Base-by-base conservation (phyloP, 2,113 vertebrate species). In the Toxotes chatareus region DNA sequence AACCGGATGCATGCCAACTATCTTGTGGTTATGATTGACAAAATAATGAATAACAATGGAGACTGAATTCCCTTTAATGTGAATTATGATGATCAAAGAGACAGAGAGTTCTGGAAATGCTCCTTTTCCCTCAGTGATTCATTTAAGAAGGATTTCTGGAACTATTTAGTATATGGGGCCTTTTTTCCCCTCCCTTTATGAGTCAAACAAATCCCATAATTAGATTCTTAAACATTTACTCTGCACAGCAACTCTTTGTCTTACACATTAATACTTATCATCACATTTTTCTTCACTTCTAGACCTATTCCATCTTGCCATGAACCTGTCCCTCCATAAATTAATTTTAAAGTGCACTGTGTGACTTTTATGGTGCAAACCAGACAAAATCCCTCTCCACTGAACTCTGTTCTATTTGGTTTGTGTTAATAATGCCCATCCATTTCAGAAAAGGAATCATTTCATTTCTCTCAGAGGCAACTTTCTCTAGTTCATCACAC, bases 401-500 rank as follows among this genome's bases (percentile, higher is more conserved):
- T 65, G 46, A 74, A 57, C 65, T 73, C 59, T 27, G 12, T 57
- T 60, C 47, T 49, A 3, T 74, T 80, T 79, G 66, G n/a, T 40
- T 77, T 68, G 51, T 59, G 47, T 76, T 86, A 80, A 86, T 80
- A 77, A 44, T 65, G 34, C 38, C 72, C 59, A 79, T 79, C 46
- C 40, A 65, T 83, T 82, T 79, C 55, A 76, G 53, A 56, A 3
- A 6, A 73, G 73, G 62, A 69, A 65, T 63, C 51, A 31, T 59
- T 84, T 76, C 23, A 79, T 75, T 88, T 80, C 79, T 80, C 84
- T 75, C 65, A 49, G 31, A 46, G 72, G 73, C 17, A 42, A 76
- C 44, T 78, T 82, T 83, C 66, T 63, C 76, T 70, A 76, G 79
- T 72, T 79, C 71, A 77, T 83, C 83, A 60, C 70, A 66, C 79